Evolutionary conservation across 2,888 invertebrate species (phyloP).

Genomic region (Omphaloscelis lunosa): DNA sequence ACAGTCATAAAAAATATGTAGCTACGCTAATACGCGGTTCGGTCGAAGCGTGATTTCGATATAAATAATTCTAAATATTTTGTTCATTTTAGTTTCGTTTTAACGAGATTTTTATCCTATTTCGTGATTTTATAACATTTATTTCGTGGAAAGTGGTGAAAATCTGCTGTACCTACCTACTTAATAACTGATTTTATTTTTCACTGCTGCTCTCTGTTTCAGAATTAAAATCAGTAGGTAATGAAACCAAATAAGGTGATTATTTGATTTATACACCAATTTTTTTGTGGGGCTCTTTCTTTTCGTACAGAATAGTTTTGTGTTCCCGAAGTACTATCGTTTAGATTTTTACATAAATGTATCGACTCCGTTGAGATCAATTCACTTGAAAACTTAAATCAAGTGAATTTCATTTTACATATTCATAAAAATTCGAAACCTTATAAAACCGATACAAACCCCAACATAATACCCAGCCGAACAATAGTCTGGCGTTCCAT

Average conservation of each 20-base stretch:
- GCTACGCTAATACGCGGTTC: slow-evolving; percentile 53
- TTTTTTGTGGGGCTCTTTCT: background rate
- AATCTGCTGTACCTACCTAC: background rate
- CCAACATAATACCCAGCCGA: slow-evolving; percentile 6
- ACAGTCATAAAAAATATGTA: slow-evolving; percentile 73
- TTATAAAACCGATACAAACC: background rate
- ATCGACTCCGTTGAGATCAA: too few species aligned
- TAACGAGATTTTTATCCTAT: slow-evolving; percentile 23
- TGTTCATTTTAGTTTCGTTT: slow-evolving; percentile 45
- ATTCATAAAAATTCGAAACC: background rate
- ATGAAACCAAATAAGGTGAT: background rate
- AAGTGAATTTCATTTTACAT: background rate
- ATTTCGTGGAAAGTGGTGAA: background rate
- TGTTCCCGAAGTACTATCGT: background rate
- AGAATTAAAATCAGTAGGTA: too few species aligned
- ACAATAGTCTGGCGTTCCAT: slow-evolving; percentile 55
- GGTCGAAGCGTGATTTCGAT: slow-evolving; percentile 39
- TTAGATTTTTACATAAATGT: background rate
- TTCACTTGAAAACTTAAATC: background rate
- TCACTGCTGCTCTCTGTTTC: too few species aligned
- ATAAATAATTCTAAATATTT: slow-evolving; percentile 55
- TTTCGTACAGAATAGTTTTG: background rate
- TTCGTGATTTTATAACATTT: slow-evolving; percentile 4
- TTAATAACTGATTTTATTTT: background rate
- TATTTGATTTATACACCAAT: too few species aligned